These are phyloP conservation scores for Pholis gunnellus DNA, from an alignment of 2,113 vertebrate species.

Conservation along the genomic window DNA sequence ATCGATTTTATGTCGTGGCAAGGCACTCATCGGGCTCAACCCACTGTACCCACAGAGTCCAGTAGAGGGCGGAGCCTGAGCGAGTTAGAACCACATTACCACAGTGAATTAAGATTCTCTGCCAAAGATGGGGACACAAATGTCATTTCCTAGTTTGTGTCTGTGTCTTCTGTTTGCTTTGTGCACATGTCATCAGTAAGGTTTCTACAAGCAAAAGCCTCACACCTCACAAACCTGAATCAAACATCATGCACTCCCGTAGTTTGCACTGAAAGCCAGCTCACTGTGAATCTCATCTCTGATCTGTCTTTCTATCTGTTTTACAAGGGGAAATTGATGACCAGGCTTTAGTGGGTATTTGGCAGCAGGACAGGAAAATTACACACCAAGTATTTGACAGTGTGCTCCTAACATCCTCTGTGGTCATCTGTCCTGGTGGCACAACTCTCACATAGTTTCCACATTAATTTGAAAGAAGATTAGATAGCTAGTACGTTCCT, in stretches of 20 bases:
- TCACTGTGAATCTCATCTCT: slow-evolving; percentile 22
- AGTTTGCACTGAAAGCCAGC: background rate
- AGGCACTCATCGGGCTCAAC: background rate
- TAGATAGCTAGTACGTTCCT: background rate
- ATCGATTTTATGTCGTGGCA: background rate
- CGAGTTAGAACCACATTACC: background rate
- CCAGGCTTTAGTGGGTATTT: slow-evolving; percentile 67
- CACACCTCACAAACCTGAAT: background rate
- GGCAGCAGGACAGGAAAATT: slow-evolving; percentile 66
- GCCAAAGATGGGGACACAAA: background rate
- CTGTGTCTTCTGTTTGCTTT: background rate
- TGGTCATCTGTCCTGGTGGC: slow-evolving; percentile 57
- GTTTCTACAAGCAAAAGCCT: background rate
- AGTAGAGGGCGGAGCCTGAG: background rate
- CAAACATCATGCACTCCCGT: background rate
- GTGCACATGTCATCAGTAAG: background rate
- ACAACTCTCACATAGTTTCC: slow-evolving; percentile 54
- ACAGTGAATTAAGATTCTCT: background rate
- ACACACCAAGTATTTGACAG: slow-evolving; percentile 57
- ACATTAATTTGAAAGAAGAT: slow-evolving; percentile 30
- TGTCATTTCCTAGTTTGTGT: background rate
- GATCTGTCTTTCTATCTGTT: slow-evolving; percentile 49
- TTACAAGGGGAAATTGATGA: slow-evolving; percentile 59
- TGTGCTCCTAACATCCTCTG: slow-evolving; percentile 59
- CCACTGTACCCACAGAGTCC: background rate